Evolutionary conservation across 2,113 vertebrate genomes (phyloP).

Genomic region (Poecile atricapillus): DNA sequence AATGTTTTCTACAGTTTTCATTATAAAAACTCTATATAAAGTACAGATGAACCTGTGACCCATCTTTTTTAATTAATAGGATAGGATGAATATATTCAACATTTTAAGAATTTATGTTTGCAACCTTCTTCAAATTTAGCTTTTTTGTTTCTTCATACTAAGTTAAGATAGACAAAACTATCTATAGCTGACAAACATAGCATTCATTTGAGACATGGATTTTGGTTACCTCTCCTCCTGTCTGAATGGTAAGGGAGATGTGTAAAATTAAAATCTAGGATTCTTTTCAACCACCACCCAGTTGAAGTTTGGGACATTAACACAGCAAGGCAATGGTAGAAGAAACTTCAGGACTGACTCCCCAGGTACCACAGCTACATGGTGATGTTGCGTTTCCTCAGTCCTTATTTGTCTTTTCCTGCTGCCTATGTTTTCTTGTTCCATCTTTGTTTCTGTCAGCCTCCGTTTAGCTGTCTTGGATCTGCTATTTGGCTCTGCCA

Average conservation of each 20-base stretch:
- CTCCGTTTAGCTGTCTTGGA: background rate
- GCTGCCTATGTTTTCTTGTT: background rate
- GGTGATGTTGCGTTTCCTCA: background rate
- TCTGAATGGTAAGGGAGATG: background rate
- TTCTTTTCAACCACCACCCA: background rate
- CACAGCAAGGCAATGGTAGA: background rate
- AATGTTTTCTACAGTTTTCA: background rate
- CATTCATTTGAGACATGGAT: background rate
- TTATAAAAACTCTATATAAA: background rate
- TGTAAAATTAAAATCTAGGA: background rate
- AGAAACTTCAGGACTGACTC: background rate
- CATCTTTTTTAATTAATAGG: background rate
- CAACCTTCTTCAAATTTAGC: background rate
- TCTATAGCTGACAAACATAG: background rate
- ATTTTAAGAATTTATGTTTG: background rate
- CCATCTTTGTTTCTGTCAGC: background rate
- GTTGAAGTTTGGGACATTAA: background rate
- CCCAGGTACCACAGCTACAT: background rate
- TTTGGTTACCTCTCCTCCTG: background rate
- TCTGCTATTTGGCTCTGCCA: background rate
- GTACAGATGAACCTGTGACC: background rate
- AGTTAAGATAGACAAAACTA: background rate
- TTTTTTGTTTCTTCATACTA: background rate
- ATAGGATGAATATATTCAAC: background rate
- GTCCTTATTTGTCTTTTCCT: background rate